These are phyloP conservation scores for Osmerus eperlanus DNA, from an alignment of 2,113 vertebrate genomes.

Conservation along the genomic window DNA sequence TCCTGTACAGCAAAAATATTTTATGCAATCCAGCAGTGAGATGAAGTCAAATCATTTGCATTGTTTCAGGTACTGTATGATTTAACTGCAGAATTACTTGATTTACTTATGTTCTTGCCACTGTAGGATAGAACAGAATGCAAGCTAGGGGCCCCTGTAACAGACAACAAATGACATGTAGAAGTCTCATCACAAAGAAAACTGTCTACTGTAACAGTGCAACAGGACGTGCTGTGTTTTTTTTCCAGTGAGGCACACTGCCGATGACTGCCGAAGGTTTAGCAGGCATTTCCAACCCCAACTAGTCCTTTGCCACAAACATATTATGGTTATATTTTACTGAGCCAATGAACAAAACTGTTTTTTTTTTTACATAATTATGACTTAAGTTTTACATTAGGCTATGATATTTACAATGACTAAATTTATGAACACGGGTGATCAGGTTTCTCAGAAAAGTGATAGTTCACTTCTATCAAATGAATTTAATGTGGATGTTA, in stretches of 20 bases:
- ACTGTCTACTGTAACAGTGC: background rate
- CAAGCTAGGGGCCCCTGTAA: conserved; percentile 21
- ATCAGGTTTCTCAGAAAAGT: conserved; percentile 9
- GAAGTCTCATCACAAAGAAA: conserved; percentile 7
- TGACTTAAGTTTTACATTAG: conserved; percentile 27
- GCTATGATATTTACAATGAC: conserved; percentile 56
- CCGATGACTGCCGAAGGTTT: conserved; percentile 22
- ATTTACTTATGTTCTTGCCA: conserved; percentile 45
- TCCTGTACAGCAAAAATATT: conserved; percentile 76
- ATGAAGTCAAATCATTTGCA: conserved; percentile 47
- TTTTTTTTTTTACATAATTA: conserved; percentile 28
- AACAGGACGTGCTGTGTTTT: background rate
- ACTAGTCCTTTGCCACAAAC: conserved; percentile 25
- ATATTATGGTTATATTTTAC: conserved; percentile 19
- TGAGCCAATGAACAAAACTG: conserved; percentile 39
- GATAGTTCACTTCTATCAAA: conserved; percentile 18
- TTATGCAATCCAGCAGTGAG: conserved; percentile 70
- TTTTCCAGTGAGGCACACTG: background rate
- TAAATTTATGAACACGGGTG: conserved; percentile 15
- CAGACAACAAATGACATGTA: conserved; percentile 4
- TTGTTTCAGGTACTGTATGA: conserved; percentile 43
- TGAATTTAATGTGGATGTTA: background rate
- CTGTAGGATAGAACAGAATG: conserved; percentile 44
- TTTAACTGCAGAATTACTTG: conserved; percentile 58
- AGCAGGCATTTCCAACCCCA: conserved; percentile 21